Base-by-base conservation (phyloP, 2,888 invertebrate species). In the Yponomeuta plumbellus region DNA sequence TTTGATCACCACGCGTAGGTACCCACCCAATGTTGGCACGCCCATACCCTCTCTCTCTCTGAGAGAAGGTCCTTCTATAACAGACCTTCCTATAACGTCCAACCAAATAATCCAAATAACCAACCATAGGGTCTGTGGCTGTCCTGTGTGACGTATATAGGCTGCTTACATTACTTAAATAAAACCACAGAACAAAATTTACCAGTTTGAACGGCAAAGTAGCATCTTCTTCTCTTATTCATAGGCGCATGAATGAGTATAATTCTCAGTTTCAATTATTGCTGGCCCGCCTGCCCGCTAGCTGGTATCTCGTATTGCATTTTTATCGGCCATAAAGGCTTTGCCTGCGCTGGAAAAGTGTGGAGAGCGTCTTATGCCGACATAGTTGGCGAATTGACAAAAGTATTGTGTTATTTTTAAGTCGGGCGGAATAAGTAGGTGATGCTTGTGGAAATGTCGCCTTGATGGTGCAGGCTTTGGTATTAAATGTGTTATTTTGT, bases 241-340 rank as follows among this genome's bases (percentile, higher is more conserved):
- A 58, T 58, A 21, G 44, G 58, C 58, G 11, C 58, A 21, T 21
- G 44, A 44, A 21, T 21, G 44, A 44, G 44, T 44, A 44, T 44
- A 44, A 44, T 44, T 44, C 44, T 44, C 13, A 6, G 44, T 44
- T 40, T 21, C 63, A 63, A 44, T 63, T 63, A 63, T 63, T 63
- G 39, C 44, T 40, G 52, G 23, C 39, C 62, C 62, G 52, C 62
- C 66, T 66, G 5, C 52, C 40, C 34, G 26, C 23, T 62, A 17
- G 22, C 59, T 8, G 34, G 64, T 58, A 66, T 66, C 52, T 34
- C 65, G 40, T 61, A 68, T 66, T 66, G 68, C 68, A 68, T 66
- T 65, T 67, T 68, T 68, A 68, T 66, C 62, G 68, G 21, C 65
- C 61, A 39, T 65, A 62, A 66, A 40, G 23, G 23, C 44, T 52